These are phyloP conservation scores for Telmatherina bonti DNA, from an alignment of 2,797 vertebrate species.

Conservation along the genomic window DNA sequence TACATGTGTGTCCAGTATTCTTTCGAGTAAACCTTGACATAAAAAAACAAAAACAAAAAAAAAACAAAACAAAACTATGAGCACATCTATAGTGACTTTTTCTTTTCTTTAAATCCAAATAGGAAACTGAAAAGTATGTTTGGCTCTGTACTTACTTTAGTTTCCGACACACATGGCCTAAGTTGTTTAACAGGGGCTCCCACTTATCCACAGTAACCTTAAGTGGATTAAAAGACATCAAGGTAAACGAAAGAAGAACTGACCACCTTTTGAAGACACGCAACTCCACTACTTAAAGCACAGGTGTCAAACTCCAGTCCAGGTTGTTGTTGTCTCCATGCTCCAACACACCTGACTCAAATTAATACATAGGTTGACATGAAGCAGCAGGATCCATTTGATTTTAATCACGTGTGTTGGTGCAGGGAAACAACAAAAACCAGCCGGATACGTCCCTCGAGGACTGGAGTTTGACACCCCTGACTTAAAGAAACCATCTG, in stretches of 20 bases:
- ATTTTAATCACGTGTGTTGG: no score
- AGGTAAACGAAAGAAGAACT: neutral
- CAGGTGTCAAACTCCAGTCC: no score
- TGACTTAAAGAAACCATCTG: conserved; percentile 11
- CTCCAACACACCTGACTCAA: no score
- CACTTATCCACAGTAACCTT: conserved; percentile 96
- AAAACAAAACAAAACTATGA: neutral
- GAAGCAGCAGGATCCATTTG: no score
- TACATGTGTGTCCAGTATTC: neutral
- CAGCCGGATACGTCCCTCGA: no score
- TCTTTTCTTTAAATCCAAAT: neutral
- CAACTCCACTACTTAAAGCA: no score
- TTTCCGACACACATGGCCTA: conserved; percentile 98
- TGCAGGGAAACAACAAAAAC: no score
- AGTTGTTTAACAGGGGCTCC: conserved; percentile 97
- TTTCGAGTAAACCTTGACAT: neutral
- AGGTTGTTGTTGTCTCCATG: no score
- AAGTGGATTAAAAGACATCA: conserved; percentile 67
- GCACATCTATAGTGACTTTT: neutral
- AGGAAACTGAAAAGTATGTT: neutral
- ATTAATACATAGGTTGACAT: no score
- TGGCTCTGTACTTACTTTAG: conserved; percentile 89
- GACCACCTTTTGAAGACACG: neutral
- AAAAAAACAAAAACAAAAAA: no score
- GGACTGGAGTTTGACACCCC: no score